Percentiles rank a stretch among this genome's conserved stretches.
phyloP scores from a whole-genome alignment of 2,113 vertebrate species.

The Pteropus alecto region DNA sequence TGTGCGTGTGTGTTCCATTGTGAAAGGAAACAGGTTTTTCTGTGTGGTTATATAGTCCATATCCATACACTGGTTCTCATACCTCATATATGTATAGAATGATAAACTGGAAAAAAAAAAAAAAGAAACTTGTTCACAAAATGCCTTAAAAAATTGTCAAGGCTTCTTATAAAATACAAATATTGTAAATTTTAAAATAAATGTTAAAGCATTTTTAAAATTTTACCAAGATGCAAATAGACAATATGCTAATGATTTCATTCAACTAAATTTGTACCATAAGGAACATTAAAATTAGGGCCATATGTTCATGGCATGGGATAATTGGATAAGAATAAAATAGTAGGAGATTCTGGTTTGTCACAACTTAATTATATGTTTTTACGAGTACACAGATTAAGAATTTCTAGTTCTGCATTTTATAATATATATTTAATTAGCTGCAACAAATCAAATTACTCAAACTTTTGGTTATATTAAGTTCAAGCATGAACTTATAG shows the following conservation, averaged over 20 bases:
- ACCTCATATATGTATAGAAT: background rate
- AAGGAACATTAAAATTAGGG: background rate
- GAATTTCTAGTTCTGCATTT: constrained; percentile 22
- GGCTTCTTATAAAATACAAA: background rate
- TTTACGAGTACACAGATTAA: constrained; percentile 2
- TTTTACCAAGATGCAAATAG: background rate
- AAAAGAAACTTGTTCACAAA: background rate
- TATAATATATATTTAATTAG: constrained; percentile 44
- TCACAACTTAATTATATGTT: constrained; percentile 47
- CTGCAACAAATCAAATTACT: background rate
- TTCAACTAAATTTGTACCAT: background rate
- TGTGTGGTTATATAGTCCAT: background rate
- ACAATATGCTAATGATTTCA: background rate
- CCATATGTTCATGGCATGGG: constrained; percentile 53
- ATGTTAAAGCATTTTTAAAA: background rate
- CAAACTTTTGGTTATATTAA: background rate
- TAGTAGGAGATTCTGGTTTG: constrained; percentile 36
- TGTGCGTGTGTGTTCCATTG: background rate
- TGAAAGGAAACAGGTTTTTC: background rate
- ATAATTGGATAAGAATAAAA: constrained; percentile 58
- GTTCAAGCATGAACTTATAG: background rate
- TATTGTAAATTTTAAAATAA: background rate
- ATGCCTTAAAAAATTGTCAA: background rate
- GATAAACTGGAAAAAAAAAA: background rate
- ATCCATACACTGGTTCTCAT: background rate